Conservation (phyloP, 2,888 invertebrate species). For the Sepiola atlantica region DNA sequence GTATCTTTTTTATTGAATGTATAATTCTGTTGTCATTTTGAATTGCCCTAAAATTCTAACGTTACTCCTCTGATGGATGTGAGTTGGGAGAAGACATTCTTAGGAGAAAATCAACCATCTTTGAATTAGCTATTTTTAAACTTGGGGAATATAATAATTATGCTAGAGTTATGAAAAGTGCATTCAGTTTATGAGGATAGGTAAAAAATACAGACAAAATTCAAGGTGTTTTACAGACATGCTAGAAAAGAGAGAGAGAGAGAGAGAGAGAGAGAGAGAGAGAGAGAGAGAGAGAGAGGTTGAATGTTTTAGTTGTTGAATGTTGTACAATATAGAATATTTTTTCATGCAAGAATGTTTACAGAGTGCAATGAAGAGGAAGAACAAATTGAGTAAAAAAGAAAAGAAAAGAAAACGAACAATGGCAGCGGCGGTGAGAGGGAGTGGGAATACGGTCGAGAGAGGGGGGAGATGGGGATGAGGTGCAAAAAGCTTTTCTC, state of each 20-base stretch:
- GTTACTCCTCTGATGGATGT: too few relatives aligned
- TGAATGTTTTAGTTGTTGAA: background rate
- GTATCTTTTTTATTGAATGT: too few relatives aligned
- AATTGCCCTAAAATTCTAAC: too few relatives aligned
- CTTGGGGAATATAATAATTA: background rate
- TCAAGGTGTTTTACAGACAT: conserved; percentile 6
- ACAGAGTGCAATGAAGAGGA: background rate
- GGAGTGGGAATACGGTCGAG: too few relatives aligned
- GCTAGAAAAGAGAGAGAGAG: background rate
- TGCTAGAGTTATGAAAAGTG: background rate
- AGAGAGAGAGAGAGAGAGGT: background rate
- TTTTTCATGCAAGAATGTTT: background rate
- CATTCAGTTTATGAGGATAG: background rate
- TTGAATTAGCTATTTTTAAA: background rate
- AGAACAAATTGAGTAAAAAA: background rate
- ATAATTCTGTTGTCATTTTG: too few relatives aligned
- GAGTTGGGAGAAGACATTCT: too few relatives aligned
- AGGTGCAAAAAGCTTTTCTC: background rate
- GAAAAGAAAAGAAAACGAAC: background rate
- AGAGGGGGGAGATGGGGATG: background rate
- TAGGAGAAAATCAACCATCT: background rate
- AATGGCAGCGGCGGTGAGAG: too few relatives aligned
- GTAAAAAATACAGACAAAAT: background rate
- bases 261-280: background rate
- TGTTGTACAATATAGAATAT: background rate